A percentile compares a stretch with the other conserved stretches of the same genome.
Evolutionary conservation across 1,140 invertebrate genomes (phyloP).

Genomic region (Drosophila jambulina): DNA sequence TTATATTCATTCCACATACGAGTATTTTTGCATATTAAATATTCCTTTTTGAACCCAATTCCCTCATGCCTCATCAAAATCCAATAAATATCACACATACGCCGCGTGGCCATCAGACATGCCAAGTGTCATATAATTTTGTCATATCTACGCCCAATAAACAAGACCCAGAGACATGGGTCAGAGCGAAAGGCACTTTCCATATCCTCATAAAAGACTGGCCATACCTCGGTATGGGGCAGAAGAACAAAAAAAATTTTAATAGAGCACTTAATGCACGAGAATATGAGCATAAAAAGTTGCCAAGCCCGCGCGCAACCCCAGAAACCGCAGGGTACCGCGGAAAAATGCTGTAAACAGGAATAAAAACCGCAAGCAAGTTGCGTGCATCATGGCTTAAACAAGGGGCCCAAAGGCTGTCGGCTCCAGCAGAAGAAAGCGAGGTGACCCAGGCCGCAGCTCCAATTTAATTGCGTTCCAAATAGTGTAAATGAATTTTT

Average conservation of each 20-base stretch:
- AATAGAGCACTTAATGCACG: conserved; percentile 76
- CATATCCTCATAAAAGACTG: conserved; percentile 10
- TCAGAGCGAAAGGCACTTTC: conserved; percentile 17
- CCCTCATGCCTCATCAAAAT: conserved; percentile 41
- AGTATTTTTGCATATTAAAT: not conserved
- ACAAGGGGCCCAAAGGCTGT: conserved; percentile 3
- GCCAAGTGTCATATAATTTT: conserved; percentile 64
- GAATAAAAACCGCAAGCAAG: conserved; percentile 27
- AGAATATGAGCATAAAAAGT: conserved; percentile 73
- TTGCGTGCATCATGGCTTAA: conserved; percentile 56
- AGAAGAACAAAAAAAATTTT: conserved; percentile 57
- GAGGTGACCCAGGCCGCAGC: conserved; percentile 5
- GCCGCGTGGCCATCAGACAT: conserved; percentile 36
- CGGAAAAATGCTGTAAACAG: conserved; percentile 39
- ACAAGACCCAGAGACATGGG: conserved; percentile 36
- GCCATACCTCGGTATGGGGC: conserved; percentile 12
- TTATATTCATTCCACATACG: not conserved
- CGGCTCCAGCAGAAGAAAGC: conserved; percentile 1
- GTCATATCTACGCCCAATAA: conserved; percentile 50
- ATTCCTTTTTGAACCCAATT: not conserved
- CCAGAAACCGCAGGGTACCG: conserved; percentile 14
- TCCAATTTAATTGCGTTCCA: conserved; percentile 76
- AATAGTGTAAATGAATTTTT: conserved; percentile 83
- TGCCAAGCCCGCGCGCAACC: conserved; percentile 11
- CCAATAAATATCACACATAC: conserved; percentile 70